A percentile compares a stretch with the other conserved stretches of the same genome.
Conservation (phyloP, 2,888 invertebrate genomes). For the Xanthia togata region DNA sequence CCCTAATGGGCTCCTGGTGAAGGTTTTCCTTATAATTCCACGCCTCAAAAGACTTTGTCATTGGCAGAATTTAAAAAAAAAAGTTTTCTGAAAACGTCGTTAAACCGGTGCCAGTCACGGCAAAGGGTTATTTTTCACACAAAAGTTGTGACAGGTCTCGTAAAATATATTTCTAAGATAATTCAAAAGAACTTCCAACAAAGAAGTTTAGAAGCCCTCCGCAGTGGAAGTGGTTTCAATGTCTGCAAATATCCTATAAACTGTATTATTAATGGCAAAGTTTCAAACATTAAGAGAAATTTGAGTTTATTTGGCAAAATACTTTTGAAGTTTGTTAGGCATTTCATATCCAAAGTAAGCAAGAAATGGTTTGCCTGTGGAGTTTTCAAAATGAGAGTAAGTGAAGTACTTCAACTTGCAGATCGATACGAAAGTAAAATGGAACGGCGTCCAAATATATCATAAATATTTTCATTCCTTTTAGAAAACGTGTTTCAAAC, state of each 20-base stretch:
- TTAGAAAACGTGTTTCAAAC: conserved; percentile 35
- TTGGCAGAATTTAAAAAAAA: conserved; percentile 47
- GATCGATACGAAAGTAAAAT: conserved; percentile 25
- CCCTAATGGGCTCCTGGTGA: conserved; percentile 47
- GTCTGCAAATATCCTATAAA: conserved; percentile 54
- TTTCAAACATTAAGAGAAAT: conserved; percentile 35
- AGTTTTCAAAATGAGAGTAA: conserved; percentile 24
- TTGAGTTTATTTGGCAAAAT: conserved; percentile 41
- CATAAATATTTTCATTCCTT: conserved; percentile 40
- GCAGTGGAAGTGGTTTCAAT: conserved; percentile 36
- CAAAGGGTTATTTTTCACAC: conserved; percentile 67
- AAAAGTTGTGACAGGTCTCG: conserved; percentile 65
- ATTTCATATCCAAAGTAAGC: conserved; percentile 23
- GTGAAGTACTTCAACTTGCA: background rate
- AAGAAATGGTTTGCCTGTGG: conserved; percentile 5
- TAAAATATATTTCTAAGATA: conserved; percentile 56
- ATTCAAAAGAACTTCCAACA: conserved; percentile 50
- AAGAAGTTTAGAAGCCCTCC: conserved; percentile 56
- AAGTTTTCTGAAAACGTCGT: conserved; percentile 45
- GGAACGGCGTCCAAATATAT: conserved; percentile 22
- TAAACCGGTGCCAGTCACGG: conserved; percentile 53
- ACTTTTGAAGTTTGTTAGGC: conserved; percentile 26
- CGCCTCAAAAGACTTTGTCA: conserved; percentile 49
- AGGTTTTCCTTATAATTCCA: conserved; percentile 47
- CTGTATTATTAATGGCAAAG: conserved; percentile 46